Evolutionary conservation across 2,888 invertebrate genomes (phyloP), one percentile per base, ranked within the genome.

Genomic region (Escarpia spicata): DNA sequence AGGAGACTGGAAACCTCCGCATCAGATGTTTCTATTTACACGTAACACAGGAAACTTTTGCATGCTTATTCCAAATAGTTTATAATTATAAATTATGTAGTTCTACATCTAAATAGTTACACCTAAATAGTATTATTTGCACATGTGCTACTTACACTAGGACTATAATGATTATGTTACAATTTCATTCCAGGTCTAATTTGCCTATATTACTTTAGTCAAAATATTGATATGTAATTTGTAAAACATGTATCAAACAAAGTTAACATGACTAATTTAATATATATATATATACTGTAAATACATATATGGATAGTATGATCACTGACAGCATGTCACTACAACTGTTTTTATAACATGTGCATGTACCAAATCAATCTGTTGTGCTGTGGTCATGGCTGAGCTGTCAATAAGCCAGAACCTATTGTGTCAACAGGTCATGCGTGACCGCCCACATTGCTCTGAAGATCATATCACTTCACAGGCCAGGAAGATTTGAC

Each of bases 401-500:
- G 75, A 75, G 75, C n/a, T 75, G 75, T 26, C 75, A 75, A 75
- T 75, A 75, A 75, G 6, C 75, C 75, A 75, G 75, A 75, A 26
- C 75, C 75, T 52, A 52, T 15, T 75, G 75, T 75, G 75, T 75
- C 75, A 75, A 75, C 75, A 26, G 19, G 75, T 26, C 75, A 75
- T 26, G n/a, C 26, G 19, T 75, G 75, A 26, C 75, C 75, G 75
- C 3, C 75, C 75, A 75, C 19, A 75, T 26, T 6, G 19, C 75
- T 75, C 26, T 75, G 75, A 75, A 75, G 75, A 75, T 75, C 75
- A 75, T 75, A 75, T 75, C 75, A 75, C 75, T 75, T 75, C 75
- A 75, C 75, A 75, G 19, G 19, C 6, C 26, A 75, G 26, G 3
- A 75, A 26, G 15, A n/a, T 75, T 75, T 75, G 75, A 75, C 75